These are phyloP conservation scores for Brachyhypopomus gauderio DNA, from an alignment of 2,113 vertebrate genomes.

Conservation along the genomic window DNA sequence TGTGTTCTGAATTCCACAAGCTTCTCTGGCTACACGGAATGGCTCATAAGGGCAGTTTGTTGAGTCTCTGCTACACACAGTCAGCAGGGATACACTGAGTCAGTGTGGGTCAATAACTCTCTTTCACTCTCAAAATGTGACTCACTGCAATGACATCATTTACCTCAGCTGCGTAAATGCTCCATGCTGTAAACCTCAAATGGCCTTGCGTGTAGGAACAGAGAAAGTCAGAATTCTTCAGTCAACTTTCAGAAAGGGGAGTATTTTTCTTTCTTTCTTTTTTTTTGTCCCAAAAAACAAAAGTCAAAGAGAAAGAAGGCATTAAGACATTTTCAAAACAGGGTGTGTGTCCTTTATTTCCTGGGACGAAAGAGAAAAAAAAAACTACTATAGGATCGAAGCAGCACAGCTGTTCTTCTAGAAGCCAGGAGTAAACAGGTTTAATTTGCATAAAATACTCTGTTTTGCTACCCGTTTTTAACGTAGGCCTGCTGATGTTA, in stretches of 20 bases:
- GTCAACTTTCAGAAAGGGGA: not conserved
- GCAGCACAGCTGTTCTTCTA: constrained; percentile 6
- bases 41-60: constrained; percentile 15
- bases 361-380: not conserved
- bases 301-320: constrained; percentile 6
- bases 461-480: constrained; percentile 31
- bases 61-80: constrained; percentile 30
- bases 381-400: not conserved
- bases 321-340: constrained; percentile 32
- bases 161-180: constrained; percentile 29
- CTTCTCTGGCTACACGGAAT: constrained; percentile 6
- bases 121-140: constrained; percentile 38
- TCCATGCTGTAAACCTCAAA: constrained; percentile 18
- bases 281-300: constrained; percentile 11
- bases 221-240: constrained; percentile 14
- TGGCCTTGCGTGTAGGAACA: constrained; percentile 14
- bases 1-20: constrained; percentile 39
- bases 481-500: constrained; percentile 8
- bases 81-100: constrained; percentile 28
- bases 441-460: constrained; percentile 7
- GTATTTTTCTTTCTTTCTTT: not conserved
- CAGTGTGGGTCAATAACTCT: constrained; percentile 44
- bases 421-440: not conserved
- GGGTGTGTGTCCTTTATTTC: constrained; percentile 18
- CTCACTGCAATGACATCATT: constrained; percentile 45